These are phyloP conservation scores for Grantiella picta DNA, from an alignment of 2,113 vertebrate genomes.

Conservation along the genomic window DNA sequence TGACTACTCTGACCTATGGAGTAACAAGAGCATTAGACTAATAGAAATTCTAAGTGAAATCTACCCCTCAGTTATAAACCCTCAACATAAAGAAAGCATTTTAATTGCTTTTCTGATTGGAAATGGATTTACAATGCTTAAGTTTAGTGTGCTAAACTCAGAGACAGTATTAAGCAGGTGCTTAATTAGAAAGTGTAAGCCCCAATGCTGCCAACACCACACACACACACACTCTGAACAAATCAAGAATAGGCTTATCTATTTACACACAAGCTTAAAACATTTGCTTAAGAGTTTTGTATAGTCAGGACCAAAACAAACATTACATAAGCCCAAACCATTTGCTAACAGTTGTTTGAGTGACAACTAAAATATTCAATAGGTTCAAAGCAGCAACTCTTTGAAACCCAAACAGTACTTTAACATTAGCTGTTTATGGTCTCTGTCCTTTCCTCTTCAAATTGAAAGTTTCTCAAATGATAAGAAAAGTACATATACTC, in stretches of 20 bases:
- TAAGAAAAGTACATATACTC: conserved; percentile 55
- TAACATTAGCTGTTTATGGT: not conserved
- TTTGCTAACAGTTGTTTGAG: not conserved
- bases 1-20: not conserved
- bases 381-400: not conserved
- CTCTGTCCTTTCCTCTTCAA: not conserved
- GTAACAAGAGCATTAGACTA: not conserved
- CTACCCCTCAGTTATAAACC: not conserved
- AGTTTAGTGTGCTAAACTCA: not conserved
- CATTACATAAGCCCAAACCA: not conserved
- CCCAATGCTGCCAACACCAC: not conserved
- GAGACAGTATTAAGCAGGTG: not conserved
- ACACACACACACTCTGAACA: not conserved
- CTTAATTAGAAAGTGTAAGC: not conserved
- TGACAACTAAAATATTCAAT: not conserved
- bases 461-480: not conserved
- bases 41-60: not conserved
- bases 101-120: not conserved
- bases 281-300: not conserved
- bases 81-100: not conserved
- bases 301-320: not conserved
- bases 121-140: not conserved
- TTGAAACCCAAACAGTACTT: not conserved
- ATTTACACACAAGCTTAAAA: not conserved
- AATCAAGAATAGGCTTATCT: not conserved